Conservation (phyloP, 1,140 invertebrate species). For the Lutraria rhynchaena region DNA sequence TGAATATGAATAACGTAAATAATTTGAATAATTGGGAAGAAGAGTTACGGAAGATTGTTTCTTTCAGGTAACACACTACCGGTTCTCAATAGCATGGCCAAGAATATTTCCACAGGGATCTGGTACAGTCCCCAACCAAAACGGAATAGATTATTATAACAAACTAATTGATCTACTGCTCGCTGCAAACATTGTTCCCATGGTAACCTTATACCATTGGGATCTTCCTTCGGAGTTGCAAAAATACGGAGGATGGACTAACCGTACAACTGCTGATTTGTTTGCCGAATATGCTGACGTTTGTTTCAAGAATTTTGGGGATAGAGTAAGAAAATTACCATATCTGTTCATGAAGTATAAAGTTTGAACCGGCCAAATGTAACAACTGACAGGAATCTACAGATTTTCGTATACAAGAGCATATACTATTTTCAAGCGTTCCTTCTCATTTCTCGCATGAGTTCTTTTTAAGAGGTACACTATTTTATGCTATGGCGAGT, state of each 20-base stretch:
- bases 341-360: no score
- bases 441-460: no score
- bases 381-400: no score
- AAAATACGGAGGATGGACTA: conserved; percentile 84
- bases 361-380: no score
- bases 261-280: conserved; percentile 82
- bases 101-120: conserved; percentile 75
- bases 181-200: conserved; percentile 67
- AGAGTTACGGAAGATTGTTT: no score
- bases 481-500: no score
- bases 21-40: no score
- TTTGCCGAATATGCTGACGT: conserved; percentile 80
- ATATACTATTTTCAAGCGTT: no score
- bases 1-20: no score
- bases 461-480: no score
- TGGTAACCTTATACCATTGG: conserved; percentile 85
- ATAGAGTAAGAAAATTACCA: conserved; percentile 74
- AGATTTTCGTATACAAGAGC: no score
- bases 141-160: conserved; percentile 75
- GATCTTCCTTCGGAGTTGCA: conserved; percentile 82
- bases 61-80: conserved; percentile 74
- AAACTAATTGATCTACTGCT: conserved; percentile 73
- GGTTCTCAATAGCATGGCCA: conserved; percentile 79
- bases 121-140: conserved; percentile 53
- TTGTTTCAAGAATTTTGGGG: conserved; percentile 80